phyloP scores from a whole-genome alignment of 2,888 invertebrate species.

The Bhutanitis thaidina region DNA sequence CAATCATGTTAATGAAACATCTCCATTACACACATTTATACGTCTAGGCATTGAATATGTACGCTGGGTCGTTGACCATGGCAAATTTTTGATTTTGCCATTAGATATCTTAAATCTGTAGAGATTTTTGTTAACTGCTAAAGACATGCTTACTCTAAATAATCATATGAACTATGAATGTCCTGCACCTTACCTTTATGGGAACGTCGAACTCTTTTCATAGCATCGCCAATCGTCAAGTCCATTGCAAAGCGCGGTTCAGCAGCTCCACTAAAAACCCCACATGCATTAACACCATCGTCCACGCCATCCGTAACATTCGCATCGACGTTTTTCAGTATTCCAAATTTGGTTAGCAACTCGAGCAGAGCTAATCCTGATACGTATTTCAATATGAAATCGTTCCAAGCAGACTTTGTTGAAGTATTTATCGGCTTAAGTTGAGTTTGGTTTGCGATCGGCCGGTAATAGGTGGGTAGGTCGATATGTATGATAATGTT shows the following conservation, averaged over 20 bases:
- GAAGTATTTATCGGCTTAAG: conserved; percentile 15
- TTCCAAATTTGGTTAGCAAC: conserved; percentile 30
- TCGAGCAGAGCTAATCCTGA: conserved; percentile 28
- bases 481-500: conserved; percentile 30
- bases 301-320: conserved; percentile 30
- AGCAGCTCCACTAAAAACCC: conserved; percentile 33
- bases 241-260: conserved; percentile 6
- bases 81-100: too few relatives aligned
- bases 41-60: too few relatives aligned
- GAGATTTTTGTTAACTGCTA: too few relatives aligned
- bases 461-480: conserved; percentile 34
- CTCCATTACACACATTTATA: too few relatives aligned
- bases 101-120: too few relatives aligned
- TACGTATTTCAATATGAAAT: conserved; percentile 30
- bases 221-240: not conserved
- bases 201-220: conserved; percentile 4
- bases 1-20: too few relatives aligned
- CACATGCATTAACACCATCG: conserved; percentile 29
- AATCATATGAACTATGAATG: too few relatives aligned
- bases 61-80: too few relatives aligned
- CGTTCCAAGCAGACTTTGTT: conserved; percentile 27
- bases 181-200: not conserved
- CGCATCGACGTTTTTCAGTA: conserved; percentile 23
- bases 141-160: too few relatives aligned
- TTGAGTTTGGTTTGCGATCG: conserved; percentile 20